phyloP scores from a whole-genome alignment of 2,888 invertebrate species.

The Melitaea athalia region DNA sequence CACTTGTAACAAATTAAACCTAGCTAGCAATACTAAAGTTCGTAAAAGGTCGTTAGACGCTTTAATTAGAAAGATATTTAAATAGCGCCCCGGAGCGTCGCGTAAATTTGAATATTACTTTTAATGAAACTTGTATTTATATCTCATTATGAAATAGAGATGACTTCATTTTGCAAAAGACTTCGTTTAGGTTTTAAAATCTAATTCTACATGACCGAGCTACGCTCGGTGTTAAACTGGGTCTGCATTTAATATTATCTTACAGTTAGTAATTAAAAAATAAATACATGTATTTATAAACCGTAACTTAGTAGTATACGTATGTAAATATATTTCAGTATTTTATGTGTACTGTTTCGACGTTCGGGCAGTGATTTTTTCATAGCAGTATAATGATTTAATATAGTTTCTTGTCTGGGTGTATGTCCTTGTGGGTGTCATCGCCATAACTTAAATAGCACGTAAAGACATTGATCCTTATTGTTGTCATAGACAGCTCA shows the following conservation, averaged over 20 bases:
- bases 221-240: not conserved
- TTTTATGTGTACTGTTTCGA: too few species aligned
- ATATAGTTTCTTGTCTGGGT: too few species aligned
- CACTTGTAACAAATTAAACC: slow-evolving; percentile 34
- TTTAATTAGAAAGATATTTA: slow-evolving; percentile 38
- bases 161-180: slow-evolving; percentile 16
- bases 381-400: too few species aligned
- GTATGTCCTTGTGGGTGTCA: too few species aligned
- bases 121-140: slow-evolving; percentile 33
- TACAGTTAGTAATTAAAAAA: too few species aligned
- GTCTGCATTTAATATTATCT: not conserved
- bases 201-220: not conserved
- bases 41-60: slow-evolving; percentile 34
- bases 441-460: too few species aligned
- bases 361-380: too few species aligned
- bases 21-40: slow-evolving; percentile 32
- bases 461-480: too few species aligned
- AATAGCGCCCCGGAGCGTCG: slow-evolving; percentile 30
- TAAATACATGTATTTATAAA: not conserved
- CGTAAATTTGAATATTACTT: slow-evolving; percentile 34
- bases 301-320: too few species aligned
- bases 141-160: slow-evolving; percentile 23
- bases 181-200: slow-evolving; percentile 1
- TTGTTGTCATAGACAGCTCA: too few species aligned
- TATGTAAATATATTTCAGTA: too few species aligned